phyloP scores from a whole-genome alignment of 2,797 vertebrate species.

The Alcedo quadribrachys region DNA sequence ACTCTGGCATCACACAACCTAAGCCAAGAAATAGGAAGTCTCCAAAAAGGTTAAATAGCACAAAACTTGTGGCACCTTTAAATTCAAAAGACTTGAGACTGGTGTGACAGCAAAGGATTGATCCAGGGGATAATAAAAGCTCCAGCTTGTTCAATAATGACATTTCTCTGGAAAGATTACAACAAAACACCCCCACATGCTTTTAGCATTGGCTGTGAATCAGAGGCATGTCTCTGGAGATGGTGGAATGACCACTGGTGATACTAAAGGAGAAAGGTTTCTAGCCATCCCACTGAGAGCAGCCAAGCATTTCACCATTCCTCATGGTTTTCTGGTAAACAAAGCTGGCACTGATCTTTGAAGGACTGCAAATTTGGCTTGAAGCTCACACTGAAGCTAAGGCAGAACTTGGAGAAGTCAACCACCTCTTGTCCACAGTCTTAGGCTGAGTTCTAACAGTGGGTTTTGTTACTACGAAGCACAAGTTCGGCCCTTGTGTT shows the following conservation, averaged over 20 bases:
- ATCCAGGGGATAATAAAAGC: neutral
- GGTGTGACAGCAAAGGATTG: neutral
- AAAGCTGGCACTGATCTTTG: neutral
- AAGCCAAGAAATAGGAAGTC: neutral
- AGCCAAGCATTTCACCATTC: neutral
- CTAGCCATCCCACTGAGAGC: neutral
- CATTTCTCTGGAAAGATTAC: neutral
- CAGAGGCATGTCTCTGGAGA: neutral
- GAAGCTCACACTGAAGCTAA: neutral
- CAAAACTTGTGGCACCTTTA: neutral
- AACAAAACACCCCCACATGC: accelerated
- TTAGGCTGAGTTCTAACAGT: neutral
- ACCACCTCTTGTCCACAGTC: accelerated
- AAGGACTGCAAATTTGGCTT: neutral
- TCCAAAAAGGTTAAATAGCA: neutral
- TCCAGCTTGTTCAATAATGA: neutral
- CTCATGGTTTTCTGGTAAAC: accelerated
- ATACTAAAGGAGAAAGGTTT: neutral
- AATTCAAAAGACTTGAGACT: neutral
- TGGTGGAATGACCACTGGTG: neutral
- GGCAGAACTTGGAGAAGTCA: neutral
- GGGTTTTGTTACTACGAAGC: neutral
- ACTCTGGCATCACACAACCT: neutral
- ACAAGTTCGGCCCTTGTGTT: neutral
- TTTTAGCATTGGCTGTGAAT: neutral